Conservation (phyloP, 1,140 invertebrate genomes). For the Camponotus pennsylvanicus region DNA sequence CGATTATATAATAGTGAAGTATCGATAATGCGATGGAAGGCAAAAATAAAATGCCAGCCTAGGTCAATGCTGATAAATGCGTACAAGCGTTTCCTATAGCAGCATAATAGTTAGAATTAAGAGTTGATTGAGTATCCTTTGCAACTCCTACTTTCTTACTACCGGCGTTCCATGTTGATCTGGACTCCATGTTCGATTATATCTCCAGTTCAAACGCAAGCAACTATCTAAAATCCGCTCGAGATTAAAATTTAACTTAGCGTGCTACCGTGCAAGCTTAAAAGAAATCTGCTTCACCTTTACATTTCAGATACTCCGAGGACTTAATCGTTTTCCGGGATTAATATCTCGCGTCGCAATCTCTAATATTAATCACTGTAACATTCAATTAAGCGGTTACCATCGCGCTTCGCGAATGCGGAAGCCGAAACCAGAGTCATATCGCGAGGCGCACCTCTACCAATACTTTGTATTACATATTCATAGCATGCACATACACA, state of each 20-base stretch:
- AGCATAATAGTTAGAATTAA: not conserved
- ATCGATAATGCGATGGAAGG: conserved; percentile 6
- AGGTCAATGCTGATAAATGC: not conserved
- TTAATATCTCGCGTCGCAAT: conserved; percentile 10
- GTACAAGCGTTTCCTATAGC: not conserved
- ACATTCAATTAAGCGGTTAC: conserved; percentile 41
- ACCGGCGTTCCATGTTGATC: conserved; percentile 33
- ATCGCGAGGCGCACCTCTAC: not conserved
- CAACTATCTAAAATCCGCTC: conserved; percentile 17
- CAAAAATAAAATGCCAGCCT: not conserved
- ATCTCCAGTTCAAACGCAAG: conserved; percentile 43
- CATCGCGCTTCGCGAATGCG: not conserved
- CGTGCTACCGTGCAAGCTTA: not conserved
- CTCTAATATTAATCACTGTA: conserved; percentile 26
- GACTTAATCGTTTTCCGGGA: not conserved
- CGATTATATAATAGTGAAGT: not conserved
- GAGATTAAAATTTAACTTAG: conserved; percentile 21
- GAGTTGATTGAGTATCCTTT: conserved; percentile 10
- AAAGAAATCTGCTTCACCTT: conserved; percentile 24
- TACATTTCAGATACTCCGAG: not conserved
- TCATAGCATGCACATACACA: conserved; percentile 42
- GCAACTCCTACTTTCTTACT: not conserved
- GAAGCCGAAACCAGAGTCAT: conserved; percentile 5
- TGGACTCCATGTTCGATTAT: conserved; percentile 27
- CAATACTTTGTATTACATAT: conserved; percentile 52